Conservation (phyloP, 2,888 invertebrate genomes). For the Netelia fuscicornis region DNA sequence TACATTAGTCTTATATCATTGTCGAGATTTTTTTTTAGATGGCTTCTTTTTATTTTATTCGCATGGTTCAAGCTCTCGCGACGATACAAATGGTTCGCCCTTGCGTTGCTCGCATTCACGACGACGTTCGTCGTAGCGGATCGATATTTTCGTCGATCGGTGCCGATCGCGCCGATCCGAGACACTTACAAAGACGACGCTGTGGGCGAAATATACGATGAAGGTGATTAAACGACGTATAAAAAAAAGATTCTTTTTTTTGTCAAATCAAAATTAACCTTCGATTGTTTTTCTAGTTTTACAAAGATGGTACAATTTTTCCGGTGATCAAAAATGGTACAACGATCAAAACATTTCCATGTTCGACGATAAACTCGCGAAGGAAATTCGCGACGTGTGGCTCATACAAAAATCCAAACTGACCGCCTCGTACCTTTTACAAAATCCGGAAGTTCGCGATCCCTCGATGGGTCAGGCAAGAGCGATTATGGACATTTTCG, state of each 20-base stretch:
- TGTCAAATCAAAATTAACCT: neutral
- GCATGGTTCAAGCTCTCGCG: slow-evolving; percentile 15
- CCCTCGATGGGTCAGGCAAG: slow-evolving; percentile 84
- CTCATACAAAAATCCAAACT: slow-evolving; percentile 67
- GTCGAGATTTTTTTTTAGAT: neutral
- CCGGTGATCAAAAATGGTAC: slow-evolving; percentile 71
- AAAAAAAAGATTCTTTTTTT: neutral
- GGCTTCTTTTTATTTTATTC: neutral
- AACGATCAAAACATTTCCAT: slow-evolving; percentile 70
- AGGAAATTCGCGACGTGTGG: slow-evolving; percentile 73
- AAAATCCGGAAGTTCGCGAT: slow-evolving; percentile 77
- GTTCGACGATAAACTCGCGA: slow-evolving; percentile 60
- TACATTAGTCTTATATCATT: neutral
- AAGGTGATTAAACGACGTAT: slow-evolving; percentile 42
- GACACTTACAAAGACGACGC: slow-evolving; percentile 51
- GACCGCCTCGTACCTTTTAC: slow-evolving; percentile 73
- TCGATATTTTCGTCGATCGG: slow-evolving; percentile 16
- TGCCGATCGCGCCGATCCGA: neutral
- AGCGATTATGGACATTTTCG: slow-evolving; percentile 81
- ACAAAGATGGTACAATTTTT: slow-evolving; percentile 73
- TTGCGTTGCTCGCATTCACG: slow-evolving; percentile 17
- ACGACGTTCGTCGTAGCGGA: slow-evolving; percentile 11
- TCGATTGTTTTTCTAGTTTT: slow-evolving; percentile 68
- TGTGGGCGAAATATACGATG: slow-evolving; percentile 41
- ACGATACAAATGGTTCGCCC: slow-evolving; percentile 49